These are phyloP conservation scores for Carassius gibelio DNA, from an alignment of 2,113 vertebrate genomes.

Conservation along the genomic window DNA sequence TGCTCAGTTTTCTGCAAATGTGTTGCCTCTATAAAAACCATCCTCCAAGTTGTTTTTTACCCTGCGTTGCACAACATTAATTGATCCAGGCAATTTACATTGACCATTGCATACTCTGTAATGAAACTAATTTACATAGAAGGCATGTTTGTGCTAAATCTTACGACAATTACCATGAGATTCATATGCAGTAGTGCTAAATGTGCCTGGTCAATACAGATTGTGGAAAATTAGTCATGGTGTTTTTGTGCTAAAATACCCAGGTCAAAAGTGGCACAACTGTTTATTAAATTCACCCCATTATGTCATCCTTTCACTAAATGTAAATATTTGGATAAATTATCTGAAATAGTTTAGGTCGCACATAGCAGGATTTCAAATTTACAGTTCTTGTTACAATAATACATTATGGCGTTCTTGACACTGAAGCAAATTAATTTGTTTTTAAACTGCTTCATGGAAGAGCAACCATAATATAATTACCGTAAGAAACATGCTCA, in stretches of 20 bases:
- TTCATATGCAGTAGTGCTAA: neutral
- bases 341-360: neutral
- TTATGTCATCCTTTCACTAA: neutral
- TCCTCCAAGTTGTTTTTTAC: neutral
- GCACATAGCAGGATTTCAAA: neutral
- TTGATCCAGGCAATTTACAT: neutral
- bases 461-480: constrained; percentile 44
- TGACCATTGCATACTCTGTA: neutral
- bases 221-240: neutral
- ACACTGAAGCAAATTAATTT: constrained; percentile 46
- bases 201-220: neutral
- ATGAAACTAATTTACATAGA: neutral
- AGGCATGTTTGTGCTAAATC: neutral
- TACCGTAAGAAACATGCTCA: constrained; percentile 40
- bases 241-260: neutral
- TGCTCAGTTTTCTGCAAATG: neutral
- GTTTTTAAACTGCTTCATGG: constrained; percentile 45
- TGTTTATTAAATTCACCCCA: too few species aligned
- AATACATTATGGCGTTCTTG: neutral
- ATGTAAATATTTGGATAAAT: neutral
- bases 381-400: neutral
- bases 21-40: neutral
- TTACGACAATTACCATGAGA: neutral
- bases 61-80: neutral
- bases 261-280: neutral